Base-by-base conservation (phyloP, 2,888 invertebrate genomes). In the Pemphredon lugubris region DNA sequence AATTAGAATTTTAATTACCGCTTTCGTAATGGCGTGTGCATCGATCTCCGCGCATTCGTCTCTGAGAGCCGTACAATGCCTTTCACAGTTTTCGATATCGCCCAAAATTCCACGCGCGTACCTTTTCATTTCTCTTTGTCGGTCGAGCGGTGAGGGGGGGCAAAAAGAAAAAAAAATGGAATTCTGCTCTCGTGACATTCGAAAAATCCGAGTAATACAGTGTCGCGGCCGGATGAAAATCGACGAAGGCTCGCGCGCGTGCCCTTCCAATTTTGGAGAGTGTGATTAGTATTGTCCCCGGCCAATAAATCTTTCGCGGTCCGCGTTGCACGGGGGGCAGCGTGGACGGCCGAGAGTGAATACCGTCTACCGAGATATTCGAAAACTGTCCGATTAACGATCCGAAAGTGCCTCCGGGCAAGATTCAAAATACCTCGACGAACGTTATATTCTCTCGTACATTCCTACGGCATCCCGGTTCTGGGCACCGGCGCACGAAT, bases 371-470 rank as follows among this genome's bases (percentile, higher is more conserved):
- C 63, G 71, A 80, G 79, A 73, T 80, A 80, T 79, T 80, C 77
- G 76, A 80, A 80, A 80, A 80, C 68, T 70, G 79, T 73, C 65
- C 81, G 78, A 79, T 79, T 81, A 79, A 81, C 78, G 73, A 77
- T 68, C 73, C 54, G 65, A 66, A 75, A 79, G 70, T 69, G 73
- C 68, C 68, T 34, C 53, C 55, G 71, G 79, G 65, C 64, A 78
- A 72, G 69, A 76, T 74, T 76, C 78, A 57, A 80, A 81, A 81
- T 81, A 80, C 73, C 76, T 73, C 45, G 66, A 63, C 66, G 77
- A 68, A 76, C 70, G 70, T 77, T 77, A 77, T 74, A 64, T 71
- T 60, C 60, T 39, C 37, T n/a, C 48, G 57, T 58, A 53, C 71
- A 74, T 77, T 77, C 77, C 75, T 61, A 71, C 58, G 44, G 66